Conservation (phyloP, 1,140 invertebrate genomes). For the Telenomus remus region DNA sequence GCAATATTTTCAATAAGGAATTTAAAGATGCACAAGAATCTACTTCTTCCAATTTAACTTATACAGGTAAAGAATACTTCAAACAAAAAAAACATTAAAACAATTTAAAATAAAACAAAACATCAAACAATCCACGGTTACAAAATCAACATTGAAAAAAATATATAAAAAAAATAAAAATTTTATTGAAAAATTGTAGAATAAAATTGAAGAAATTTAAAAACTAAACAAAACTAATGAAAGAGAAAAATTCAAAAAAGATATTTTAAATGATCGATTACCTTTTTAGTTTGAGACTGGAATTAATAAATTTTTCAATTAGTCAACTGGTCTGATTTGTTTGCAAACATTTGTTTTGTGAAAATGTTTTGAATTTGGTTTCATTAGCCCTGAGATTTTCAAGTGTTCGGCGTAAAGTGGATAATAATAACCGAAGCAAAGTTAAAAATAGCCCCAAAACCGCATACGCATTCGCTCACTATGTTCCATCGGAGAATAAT, state of each 20-base stretch:
- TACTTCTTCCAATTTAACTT: conserved; percentile 50
- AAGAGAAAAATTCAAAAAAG: too few species aligned
- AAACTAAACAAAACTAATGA: too few species aligned
- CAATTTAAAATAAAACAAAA: background rate
- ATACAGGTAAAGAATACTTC: conserved; percentile 50
- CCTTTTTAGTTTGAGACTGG: too few species aligned
- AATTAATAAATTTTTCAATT: too few species aligned
- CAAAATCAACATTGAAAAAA: too few species aligned
- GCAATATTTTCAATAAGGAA: conserved; percentile 53
- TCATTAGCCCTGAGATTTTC: conserved; percentile 28
- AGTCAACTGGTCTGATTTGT: background rate
- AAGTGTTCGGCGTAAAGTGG: conserved; percentile 36
- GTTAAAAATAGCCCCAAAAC: conserved; percentile 67
- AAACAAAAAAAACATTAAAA: background rate
- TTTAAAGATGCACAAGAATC: conserved; percentile 49
- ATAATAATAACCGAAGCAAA: conserved; percentile 68
- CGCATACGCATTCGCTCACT: conserved; percentile 39
- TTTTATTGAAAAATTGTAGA: too few species aligned
- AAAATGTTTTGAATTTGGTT: conserved; percentile 7
- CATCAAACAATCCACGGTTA: background rate
- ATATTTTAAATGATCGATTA: too few species aligned
- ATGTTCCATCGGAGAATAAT: conserved; percentile 48
- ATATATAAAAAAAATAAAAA: too few species aligned
- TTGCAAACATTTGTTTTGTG: conserved; percentile 2
- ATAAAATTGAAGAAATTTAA: too few species aligned